Conservation (phyloP, 1,140 invertebrate genomes). For the Ctenoplectra terminalis region DNA sequence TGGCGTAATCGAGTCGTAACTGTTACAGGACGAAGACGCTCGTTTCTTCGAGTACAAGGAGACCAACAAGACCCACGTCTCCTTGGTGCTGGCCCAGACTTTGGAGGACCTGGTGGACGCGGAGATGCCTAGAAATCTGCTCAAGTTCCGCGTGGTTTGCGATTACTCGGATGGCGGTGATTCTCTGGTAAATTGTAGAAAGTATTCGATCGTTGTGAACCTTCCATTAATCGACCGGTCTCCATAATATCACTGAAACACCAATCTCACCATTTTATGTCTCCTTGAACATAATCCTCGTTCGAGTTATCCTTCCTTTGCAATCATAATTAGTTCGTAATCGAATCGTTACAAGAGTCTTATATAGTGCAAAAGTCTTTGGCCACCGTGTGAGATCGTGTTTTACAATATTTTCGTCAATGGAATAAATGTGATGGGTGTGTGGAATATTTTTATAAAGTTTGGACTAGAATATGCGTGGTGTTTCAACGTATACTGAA, state of each 20-base stretch:
- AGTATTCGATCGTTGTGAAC: neutral
- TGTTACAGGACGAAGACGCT: conserved; percentile 85
- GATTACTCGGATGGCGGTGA: conserved; percentile 78
- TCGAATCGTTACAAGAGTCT: neutral
- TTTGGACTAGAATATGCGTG: no score
- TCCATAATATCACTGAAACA: neutral
- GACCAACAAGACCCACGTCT: conserved; percentile 88
- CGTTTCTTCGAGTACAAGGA: conserved; percentile 88
- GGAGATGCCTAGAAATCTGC: conserved; percentile 90
- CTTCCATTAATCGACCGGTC: no score
- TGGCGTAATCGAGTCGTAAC: conserved; percentile 16
- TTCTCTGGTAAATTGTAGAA: conserved; percentile 76
- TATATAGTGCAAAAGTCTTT: no score
- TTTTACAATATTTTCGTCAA: no score
- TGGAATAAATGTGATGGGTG: no score
- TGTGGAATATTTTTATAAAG: no score
- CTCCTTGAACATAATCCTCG: neutral
- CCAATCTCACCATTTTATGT: neutral
- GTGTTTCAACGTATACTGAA: no score
- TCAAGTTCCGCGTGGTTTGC: conserved; percentile 90
- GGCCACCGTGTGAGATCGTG: no score
- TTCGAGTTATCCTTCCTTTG: neutral
- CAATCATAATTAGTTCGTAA: neutral
- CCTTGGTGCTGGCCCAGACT: conserved; percentile 88
- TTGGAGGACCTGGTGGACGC: conserved; percentile 91